Evolutionary conservation across 2,113 vertebrate genomes (phyloP).

Genomic region (Lampris megalopsis): DNA sequence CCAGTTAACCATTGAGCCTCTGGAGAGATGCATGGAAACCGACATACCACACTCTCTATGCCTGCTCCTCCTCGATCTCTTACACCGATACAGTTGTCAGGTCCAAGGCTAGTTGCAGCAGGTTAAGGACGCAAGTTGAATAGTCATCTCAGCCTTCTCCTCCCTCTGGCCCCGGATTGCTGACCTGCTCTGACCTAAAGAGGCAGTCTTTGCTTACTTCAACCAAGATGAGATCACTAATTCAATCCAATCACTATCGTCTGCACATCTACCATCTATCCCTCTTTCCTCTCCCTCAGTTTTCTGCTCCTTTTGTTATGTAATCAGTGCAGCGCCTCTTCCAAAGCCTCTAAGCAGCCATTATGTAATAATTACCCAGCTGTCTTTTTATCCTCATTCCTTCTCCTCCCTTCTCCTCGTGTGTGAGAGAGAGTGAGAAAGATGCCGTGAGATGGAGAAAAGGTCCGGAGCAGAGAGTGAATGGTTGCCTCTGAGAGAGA

Average conservation of each 20-base stretch:
- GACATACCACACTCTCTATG: too few species aligned
- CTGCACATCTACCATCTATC: background rate
- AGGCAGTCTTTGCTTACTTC: constrained; percentile 16
- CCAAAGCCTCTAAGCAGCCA: constrained; percentile 51
- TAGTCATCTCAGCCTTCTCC: constrained; percentile 6
- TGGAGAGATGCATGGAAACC: too few species aligned
- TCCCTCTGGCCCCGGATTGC: constrained; percentile 27
- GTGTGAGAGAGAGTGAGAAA: background rate
- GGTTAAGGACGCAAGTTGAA: constrained; percentile 33
- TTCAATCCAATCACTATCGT: constrained; percentile 48
- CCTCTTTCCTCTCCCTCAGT: background rate
- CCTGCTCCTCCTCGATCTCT: too few species aligned
- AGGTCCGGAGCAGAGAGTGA: too few species aligned
- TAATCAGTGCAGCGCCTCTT: constrained; percentile 42
- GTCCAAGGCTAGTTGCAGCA: background rate
- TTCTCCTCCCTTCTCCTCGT: background rate
- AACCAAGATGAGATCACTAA: constrained; percentile 38
- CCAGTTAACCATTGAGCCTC: too few species aligned
- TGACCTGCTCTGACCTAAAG: constrained; percentile 38
- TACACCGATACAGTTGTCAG: background rate
- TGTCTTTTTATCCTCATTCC: constrained; percentile 50
- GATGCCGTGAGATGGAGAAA: background rate
- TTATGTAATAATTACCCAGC: constrained; percentile 73
- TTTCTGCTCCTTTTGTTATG: constrained; percentile 28
- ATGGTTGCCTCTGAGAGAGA: too few species aligned